Percentiles rank a stretch among this genome's conserved stretches.
Conservation (phyloP, 2,888 invertebrate genomes). For the Ophion slaviceki region DNA sequence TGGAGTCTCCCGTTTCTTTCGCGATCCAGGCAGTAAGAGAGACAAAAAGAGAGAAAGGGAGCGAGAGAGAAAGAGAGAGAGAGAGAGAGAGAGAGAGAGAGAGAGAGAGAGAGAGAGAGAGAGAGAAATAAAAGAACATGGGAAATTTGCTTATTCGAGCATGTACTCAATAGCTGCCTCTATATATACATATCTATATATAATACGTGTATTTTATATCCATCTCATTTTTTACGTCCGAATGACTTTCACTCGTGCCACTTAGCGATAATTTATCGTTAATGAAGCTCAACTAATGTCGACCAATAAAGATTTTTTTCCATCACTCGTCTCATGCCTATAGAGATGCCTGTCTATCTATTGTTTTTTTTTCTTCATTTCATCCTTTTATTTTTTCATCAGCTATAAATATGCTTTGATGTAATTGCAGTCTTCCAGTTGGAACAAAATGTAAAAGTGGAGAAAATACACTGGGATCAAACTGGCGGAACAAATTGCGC, state of each 20-base stretch:
- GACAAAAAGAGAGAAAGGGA: no score
- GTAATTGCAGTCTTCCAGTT: conserved; percentile 1
- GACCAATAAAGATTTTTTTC: conserved; percentile 20
- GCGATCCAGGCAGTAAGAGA: conserved; percentile 6
- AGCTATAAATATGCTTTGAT: conserved; percentile 18
- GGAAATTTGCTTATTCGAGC: conserved; percentile 59
- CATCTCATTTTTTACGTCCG: conserved; percentile 42
- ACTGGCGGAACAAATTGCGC: no score
- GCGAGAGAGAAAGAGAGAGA: background rate
- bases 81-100: no score
- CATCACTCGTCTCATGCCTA: background rate
- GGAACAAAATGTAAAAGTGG: background rate
- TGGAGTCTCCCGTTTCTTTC: conserved; percentile 43
- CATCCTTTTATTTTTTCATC: background rate
- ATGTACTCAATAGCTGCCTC: conserved; percentile 51
- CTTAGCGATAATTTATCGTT: conserved; percentile 52
- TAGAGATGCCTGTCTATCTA: no score
- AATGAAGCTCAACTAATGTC: conserved; percentile 43
- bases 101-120: no score
- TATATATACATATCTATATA: background rate
- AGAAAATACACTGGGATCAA: no score
- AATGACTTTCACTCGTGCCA: conserved; percentile 49
- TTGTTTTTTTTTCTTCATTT: background rate
- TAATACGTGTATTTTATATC: conserved; percentile 15
- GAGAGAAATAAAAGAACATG: conserved; percentile 31